Base-by-base conservation (phyloP, 2,888 invertebrate genomes). In the Emesis furor region DNA sequence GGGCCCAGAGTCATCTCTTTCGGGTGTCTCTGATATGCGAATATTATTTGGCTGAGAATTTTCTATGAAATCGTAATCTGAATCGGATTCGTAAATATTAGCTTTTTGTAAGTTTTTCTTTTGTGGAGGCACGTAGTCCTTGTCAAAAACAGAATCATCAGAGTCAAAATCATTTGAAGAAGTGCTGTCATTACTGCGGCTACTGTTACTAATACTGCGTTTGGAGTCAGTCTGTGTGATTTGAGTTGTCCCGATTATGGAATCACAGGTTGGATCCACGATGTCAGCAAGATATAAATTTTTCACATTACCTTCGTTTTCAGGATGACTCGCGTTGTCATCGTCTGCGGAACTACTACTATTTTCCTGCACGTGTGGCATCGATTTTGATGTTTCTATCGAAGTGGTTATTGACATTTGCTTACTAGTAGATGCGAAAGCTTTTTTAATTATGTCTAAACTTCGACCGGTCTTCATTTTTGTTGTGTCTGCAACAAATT, bases 241-340 rank as follows among this genome's bases (percentile, higher is more conserved):
- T n/a, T 55, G 55, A 55, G 55, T 55, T 55, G 55, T 55, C 55
- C 55, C 55, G 55, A n/a, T 55, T 55, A 55, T 55, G 55, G 55
- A 12, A 55, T 55, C 55, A 14, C 55, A 55, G 55, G 55, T 55
- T 55, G n/a, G 55, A 55, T 55, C 55, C 55, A 55, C 55, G 51
- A 51, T 51, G 51, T 51, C 51, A 51, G 51, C 51, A 7, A 51
- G 51, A 51, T 51, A 10, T 51, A 51, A 10, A 7, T 10, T 51
- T 51, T 51, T 51, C 12, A 51, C 51, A 51, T 51, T 51, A 51
- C 12, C 12, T 4, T 51, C 12, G 12, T 51, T 51, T 51, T 51
- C 51, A 51, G 12, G 42, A 2, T 42, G 12, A 51, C 51, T 7
- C 7, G 51, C 7, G 51, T 7, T 51, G 51, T 51, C 51, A 51